Evolutionary conservation across 2,113 vertebrate genomes (phyloP).

Genomic region (Aix galericulata): DNA sequence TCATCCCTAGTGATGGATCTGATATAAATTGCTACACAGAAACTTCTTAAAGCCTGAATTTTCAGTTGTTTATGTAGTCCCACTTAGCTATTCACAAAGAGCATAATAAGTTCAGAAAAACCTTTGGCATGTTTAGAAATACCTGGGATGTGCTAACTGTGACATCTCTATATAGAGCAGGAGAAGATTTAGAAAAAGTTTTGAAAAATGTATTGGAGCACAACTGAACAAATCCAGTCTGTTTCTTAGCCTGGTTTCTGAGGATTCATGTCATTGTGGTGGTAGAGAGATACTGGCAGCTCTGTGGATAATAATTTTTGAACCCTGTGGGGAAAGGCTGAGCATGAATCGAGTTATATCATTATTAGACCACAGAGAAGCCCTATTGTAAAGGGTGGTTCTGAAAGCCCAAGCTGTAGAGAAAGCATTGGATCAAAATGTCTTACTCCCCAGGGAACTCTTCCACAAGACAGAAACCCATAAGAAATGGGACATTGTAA

Average conservation of each 20-base stretch:
- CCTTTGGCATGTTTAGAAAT: conserved; percentile 21
- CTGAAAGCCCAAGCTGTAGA: neutral
- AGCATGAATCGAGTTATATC: neutral
- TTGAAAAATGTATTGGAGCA: neutral
- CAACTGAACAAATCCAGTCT: neutral
- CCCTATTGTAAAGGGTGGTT: neutral
- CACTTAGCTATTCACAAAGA: conserved; percentile 1
- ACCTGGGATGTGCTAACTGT: neutral
- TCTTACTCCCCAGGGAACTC: neutral
- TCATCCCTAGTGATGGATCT: conserved; percentile 26
- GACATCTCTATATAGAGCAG: neutral
- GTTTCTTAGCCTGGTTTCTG: neutral
- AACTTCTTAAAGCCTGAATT: neutral
- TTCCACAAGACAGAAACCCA: neutral
- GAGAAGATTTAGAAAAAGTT: neutral
- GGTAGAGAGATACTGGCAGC: neutral
- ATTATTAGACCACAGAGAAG: neutral
- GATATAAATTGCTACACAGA: conserved; percentile 19
- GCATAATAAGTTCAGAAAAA: conserved; percentile 5
- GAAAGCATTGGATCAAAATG: neutral
- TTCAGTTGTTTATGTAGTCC: conserved; percentile 13
- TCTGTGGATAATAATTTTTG: neutral
- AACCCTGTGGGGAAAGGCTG: neutral
- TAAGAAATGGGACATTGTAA: conserved; percentile 14
- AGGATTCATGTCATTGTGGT: neutral